Evolutionary conservation across 2,888 invertebrate species (phyloP), one percentile per base, ranked within the genome.

Genomic region (Ormyrus rosae): DNA sequence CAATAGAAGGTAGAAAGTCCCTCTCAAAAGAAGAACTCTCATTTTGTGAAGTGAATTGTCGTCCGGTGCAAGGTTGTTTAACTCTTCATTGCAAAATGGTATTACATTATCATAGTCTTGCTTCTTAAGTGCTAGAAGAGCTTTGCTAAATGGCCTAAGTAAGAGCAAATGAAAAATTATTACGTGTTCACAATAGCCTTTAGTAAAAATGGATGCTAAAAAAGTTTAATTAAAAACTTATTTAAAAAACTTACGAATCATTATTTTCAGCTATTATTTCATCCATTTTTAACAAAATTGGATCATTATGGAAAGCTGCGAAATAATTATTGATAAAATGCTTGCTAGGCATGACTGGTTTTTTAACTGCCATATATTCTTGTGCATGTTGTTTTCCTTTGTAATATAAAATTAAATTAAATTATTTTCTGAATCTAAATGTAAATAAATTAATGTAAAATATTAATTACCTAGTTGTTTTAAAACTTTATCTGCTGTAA

Each of bases 241-340:
- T 70, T 11, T 50, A 48, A 67, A 60, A 75, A 81, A 83, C 84
- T 83, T 84, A 87, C 87, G 63, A 78, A 34, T 34, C 34, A 9
- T 73, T 75, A 11, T 83, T 74, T 55, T 51, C 48, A 46, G 61
- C 70, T 11, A 82, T 68, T 45, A 86, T 83, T 81, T 92, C 86
- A 84, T 92, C 89, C 56, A 93, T 87, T 84, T 93, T 91, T 79
- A 90, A 87, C 68, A 94, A 92, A 81, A 97, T 93, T 4, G 98
- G 97, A 92, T 98, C 98, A 86, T 95, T 95, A 78, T 95, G 94
- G 91, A 98, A 98, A 10, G 97, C 96, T 81, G 94, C 94, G 89
- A 98, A 95, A 89, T 97, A 98, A 8, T 96, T 96, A 88, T 94
- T 95, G 55, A 98, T 95, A 87, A 97, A 97, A 91, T 95, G 94